Evolutionary conservation across 2,113 vertebrate genomes (phyloP), one percentile per base, ranked within the genome.

Genomic region (Campylomormyrus numenius): DNA sequence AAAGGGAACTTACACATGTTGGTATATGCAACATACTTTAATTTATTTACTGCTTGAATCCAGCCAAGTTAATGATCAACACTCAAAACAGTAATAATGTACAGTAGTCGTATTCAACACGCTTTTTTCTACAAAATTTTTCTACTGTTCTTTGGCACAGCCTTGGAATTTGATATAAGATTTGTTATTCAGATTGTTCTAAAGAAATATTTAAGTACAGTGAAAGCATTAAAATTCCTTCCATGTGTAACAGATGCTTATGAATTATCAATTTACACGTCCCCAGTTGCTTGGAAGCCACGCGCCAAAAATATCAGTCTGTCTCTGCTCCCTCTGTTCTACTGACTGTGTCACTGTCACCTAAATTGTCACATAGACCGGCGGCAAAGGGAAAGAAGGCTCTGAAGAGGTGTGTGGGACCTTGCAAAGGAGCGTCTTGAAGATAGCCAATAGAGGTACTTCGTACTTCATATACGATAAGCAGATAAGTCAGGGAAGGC

Each of bases 201-300:
- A 42, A 80, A 17, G 49, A 87, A 52, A 87, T 88, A 88, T 62
- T 62, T 88, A 88, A 88, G 56, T n/a, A 53, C 10, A 24, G 74
- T 52, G 39, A 89, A 56, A 10, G 15, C 17, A 56, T 46, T 89
- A 62, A 89, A 84, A 85, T 56, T 58, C 52, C 62, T 56, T 56
- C 77, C 52, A 46, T 31, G 80, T 31, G 66, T 83, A 89, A 56
- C 70, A 84, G 31, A 58, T 85, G 80, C 80, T 56, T 85, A 50
- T 89, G 77, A 89, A 85, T 85, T 58, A 85, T n/a, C 89, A 89
- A 45, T 89, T 27, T 19, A 50, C 80, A 17, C 46, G 31, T 39
- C 39, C 11, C 52, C 21, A 46, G 11, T 53, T 85, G 80, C 52
- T 56, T 62, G 19, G 46, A 46, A 49, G 50, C 49, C 45, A 56